phyloP scores from a whole-genome alignment of 2,797 vertebrate genomes.

The Trachops cirrhosus region DNA sequence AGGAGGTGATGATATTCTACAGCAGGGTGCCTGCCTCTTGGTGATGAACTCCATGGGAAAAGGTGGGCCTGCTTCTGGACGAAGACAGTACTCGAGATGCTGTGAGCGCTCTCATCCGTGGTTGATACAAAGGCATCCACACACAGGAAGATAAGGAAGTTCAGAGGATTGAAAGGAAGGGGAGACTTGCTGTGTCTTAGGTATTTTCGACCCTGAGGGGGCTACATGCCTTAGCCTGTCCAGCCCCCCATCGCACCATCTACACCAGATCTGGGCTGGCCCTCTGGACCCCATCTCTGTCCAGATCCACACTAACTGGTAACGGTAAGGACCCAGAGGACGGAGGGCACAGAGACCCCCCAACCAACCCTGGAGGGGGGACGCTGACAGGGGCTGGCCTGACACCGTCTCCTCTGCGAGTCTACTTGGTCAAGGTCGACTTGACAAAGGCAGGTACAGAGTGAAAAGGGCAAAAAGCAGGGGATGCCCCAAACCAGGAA shows the following conservation, averaged over 20 bases:
- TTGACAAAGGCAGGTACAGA: not conserved
- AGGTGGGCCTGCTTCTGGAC: too few relatives aligned
- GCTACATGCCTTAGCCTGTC: not conserved
- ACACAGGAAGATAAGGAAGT: not conserved
- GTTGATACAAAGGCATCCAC: not conserved
- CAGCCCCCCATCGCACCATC: not conserved
- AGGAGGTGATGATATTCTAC: not conserved
- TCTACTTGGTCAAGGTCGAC: not conserved
- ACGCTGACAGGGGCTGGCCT: not conserved
- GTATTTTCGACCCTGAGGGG: not conserved
- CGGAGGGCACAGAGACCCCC: not conserved
- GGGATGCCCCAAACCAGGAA: not conserved
- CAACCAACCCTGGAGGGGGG: accelerated
- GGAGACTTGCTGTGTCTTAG: accelerated
- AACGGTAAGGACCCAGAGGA: too few relatives aligned
- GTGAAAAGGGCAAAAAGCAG: not conserved
- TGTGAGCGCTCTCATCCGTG: not conserved
- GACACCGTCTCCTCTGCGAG: not conserved
- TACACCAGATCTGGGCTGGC: not conserved
- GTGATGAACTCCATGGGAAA: too few relatives aligned
- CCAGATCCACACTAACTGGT: not conserved
- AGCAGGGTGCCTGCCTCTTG: too few relatives aligned
- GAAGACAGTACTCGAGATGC: not conserved
- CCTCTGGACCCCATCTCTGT: not conserved
- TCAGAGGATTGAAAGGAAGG: not conserved